A percentile compares a stretch with the other conserved stretches of the same genome.
Conservation (phyloP, 2,888 invertebrate genomes). For the Brachyopa scutellaris region DNA sequence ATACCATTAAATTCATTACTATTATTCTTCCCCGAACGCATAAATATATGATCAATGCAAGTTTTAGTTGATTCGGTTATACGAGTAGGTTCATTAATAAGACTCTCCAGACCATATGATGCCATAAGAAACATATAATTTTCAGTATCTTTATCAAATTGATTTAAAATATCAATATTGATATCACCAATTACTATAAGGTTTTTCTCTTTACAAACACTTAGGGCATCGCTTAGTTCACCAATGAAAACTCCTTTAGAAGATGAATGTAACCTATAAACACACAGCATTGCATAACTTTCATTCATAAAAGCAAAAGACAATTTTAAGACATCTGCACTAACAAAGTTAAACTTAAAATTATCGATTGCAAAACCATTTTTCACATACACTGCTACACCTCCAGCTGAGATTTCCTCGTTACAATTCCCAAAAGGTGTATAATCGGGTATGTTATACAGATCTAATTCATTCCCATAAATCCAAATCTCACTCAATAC, state of each 20-base stretch:
- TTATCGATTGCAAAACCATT: neutral
- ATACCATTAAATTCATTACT: slow-evolving; percentile 5
- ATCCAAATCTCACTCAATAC: slow-evolving; percentile 34
- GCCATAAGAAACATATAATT: slow-evolving; percentile 10
- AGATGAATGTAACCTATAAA: neutral
- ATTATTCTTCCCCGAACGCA: slow-evolving; percentile 7
- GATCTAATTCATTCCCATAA: neutral
- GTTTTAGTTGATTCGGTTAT: neutral
- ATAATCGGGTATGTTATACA: neutral
- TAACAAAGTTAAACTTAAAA: slow-evolving; percentile 3
- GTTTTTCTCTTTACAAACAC: neutral
- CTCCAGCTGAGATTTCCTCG: neutral
- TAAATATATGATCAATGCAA: slow-evolving; percentile 7
- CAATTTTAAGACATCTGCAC: slow-evolving; percentile 1
- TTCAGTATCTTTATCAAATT: slow-evolving; percentile 3
- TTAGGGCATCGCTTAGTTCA: no score
- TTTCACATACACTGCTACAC: slow-evolving; percentile 7
- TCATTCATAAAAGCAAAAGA: neutral
- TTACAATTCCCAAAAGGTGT: neutral
- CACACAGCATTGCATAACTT: neutral
- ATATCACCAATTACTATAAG: neutral
- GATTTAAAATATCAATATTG: neutral
- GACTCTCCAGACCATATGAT: slow-evolving; percentile 6
- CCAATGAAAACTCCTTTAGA: neutral
- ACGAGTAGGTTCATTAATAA: slow-evolving; percentile 2